Percentiles rank a stretch among this genome's conserved stretches.
Conservation (phyloP, 1,140 invertebrate species). For the Drosophila subpulchrella region DNA sequence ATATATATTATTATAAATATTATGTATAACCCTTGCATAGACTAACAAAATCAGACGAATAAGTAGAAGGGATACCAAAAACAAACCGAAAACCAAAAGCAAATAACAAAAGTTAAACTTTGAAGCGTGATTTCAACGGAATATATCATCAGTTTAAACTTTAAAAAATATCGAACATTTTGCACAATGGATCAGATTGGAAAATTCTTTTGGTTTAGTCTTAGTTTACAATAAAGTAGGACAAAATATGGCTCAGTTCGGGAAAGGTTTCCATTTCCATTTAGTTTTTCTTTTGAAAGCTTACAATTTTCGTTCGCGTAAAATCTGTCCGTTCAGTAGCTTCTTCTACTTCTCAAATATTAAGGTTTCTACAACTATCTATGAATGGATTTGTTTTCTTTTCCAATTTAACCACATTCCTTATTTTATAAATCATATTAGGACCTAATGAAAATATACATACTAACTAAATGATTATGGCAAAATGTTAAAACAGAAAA, state of each 20-base stretch:
- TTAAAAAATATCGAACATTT: slow-evolving; percentile 66
- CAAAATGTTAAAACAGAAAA: slow-evolving; percentile 63
- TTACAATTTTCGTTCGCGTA: background rate
- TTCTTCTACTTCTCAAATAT: slow-evolving; percentile 32
- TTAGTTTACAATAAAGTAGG: slow-evolving; percentile 8
- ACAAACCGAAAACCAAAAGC: slow-evolving; percentile 64
- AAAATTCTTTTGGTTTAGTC: slow-evolving; percentile 1
- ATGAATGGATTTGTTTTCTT: slow-evolving; percentile 17
- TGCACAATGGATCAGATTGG: slow-evolving; percentile 43
- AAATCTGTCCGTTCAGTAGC: slow-evolving; percentile 19
- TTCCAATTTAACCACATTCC: slow-evolving; percentile 35
- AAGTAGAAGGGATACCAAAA: slow-evolving; percentile 57
- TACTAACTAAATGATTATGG: slow-evolving; percentile 71
- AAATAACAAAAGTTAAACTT: slow-evolving; percentile 84
- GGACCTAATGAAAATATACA: slow-evolving; percentile 73
- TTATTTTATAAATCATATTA: slow-evolving; percentile 69
- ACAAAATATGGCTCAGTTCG: slow-evolving; percentile 15
- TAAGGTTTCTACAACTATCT: slow-evolving; percentile 66
- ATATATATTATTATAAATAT: slow-evolving; percentile 74
- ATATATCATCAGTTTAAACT: slow-evolving; percentile 81
- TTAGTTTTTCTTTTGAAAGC: background rate
- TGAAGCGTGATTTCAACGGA: slow-evolving; percentile 81
- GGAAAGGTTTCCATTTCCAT: background rate
- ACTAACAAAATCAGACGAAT: slow-evolving; percentile 54
- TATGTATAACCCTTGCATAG: slow-evolving; percentile 75